Base-by-base conservation (phyloP, 2,888 invertebrate genomes). In the Tillus elongatus region DNA sequence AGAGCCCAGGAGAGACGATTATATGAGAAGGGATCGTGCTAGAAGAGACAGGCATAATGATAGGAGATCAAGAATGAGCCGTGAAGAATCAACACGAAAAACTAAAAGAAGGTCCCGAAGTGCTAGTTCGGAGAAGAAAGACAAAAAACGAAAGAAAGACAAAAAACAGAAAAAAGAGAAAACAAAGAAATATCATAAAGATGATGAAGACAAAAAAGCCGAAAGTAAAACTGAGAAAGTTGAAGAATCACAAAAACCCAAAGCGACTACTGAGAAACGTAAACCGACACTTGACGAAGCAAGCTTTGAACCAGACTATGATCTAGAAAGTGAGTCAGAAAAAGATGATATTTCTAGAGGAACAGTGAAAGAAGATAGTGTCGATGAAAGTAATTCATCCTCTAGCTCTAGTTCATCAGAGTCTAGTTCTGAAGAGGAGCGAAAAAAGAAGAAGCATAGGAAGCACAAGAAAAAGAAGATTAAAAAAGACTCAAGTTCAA, bases 271-370 rank as follows among this genome's bases (percentile, higher is more conserved):
- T 13, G 56, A 57, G 42, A 51, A 77, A 44, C 78, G 82, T 49
- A 79, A 81, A 51, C 74, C 79, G 4, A 74, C 75, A 3, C 62
- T 82, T 28, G 82, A 83, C 50, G 84, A 84, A 62, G 74, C 81
- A 0, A 78, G 71, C 53, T 82, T 82, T 54, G 82, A 79, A 52
- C 82, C 82, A 0, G 82, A 83, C 56, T 82, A 83, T 58, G 82
- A 82, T 46, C 70, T 77, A 3, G 80, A 81, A 41, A 72, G 69
- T 12, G 80, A 81, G 48, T 66, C 68, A 2, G 79, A 79, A 42
- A 73, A 71, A 9, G 74, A 75, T 19, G 51, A 49, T 19, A 51
- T 47, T 9, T 51, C 54, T 2, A 45, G 50, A 4, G 62, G 63
- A 14, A 41, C 41, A 72, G 57, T 74, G 72, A 49, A 61, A 58